Conservation (phyloP, 1,140 invertebrate genomes). For the Metaphire vulgaris region DNA sequence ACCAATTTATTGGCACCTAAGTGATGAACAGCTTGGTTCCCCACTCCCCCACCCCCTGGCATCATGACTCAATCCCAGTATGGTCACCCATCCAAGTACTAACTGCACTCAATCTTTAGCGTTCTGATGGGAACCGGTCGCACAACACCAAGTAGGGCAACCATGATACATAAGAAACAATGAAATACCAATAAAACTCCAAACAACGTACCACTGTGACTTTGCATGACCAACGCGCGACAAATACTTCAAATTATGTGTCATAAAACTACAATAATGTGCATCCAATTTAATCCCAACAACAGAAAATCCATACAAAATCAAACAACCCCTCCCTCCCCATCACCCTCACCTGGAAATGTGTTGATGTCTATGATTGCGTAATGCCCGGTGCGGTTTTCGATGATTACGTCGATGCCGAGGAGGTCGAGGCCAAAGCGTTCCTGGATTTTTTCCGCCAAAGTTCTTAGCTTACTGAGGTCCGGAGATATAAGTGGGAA, state of each 20-base stretch:
- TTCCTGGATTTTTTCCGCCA: constrained; percentile 6
- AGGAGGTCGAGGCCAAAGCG: constrained; percentile 67
- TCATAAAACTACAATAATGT: background rate
- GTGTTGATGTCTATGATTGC: constrained; percentile 84
- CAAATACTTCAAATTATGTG: no score
- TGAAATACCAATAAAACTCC: no score
- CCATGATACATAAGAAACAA: no score
- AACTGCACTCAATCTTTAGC: no score
- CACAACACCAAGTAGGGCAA: no score
- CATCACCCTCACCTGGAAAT: constrained; percentile 80
- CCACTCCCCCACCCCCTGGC: no score
- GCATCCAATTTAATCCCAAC: background rate
- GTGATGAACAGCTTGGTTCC: no score
- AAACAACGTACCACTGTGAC: background rate
- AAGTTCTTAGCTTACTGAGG: background rate
- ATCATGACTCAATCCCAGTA: no score
- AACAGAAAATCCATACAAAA: background rate
- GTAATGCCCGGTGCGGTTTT: constrained; percentile 69
- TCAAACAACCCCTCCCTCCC: background rate
- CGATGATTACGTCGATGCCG: constrained; percentile 82
- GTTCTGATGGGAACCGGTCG: no score
- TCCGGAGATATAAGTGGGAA: background rate
- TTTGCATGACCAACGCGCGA: no score
- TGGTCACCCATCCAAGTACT: no score
- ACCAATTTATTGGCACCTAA: no score